Evolutionary conservation across 2,888 invertebrate genomes (phyloP).

Genomic region (Synergus japonicus): DNA sequence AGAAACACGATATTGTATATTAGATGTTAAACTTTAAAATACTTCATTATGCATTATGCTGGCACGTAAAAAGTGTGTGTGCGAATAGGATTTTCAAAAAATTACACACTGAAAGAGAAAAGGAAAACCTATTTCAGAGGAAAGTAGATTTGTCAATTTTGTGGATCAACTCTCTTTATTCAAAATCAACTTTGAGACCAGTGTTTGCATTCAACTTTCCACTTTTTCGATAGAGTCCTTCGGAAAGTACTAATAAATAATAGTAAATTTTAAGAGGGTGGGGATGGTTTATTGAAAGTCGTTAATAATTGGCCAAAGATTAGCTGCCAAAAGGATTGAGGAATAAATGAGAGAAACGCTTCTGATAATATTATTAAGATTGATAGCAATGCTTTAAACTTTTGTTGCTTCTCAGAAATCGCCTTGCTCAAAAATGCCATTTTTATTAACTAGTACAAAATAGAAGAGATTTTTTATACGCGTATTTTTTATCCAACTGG

Average conservation of each 20-base stretch:
- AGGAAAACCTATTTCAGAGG: neutral
- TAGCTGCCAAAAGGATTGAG: constrained; percentile 57
- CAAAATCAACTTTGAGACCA: neutral
- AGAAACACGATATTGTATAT: neutral
- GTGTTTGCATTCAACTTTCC: neutral
- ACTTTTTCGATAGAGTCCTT: constrained; percentile 5
- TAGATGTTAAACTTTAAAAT: constrained; percentile 3
- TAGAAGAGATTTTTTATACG: constrained; percentile 35
- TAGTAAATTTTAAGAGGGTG: neutral
- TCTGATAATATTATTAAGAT: neutral
- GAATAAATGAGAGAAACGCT: constrained; percentile 39
- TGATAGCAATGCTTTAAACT: constrained; percentile 16
- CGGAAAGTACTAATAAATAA: constrained; percentile 27
- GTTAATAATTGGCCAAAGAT: constrained; percentile 54
- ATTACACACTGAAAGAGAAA: neutral
- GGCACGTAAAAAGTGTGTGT: neutral
- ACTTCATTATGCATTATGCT: neutral
- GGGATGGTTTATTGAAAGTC: neutral
- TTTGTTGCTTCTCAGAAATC: constrained; percentile 20
- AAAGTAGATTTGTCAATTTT: constrained; percentile 33
- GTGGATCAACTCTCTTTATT: neutral
- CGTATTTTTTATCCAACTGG: constrained; percentile 39
- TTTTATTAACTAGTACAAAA: constrained; percentile 27
- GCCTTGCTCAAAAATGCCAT: constrained; percentile 34
- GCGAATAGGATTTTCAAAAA: neutral